phyloP scores from a whole-genome alignment of 2,888 invertebrate genomes.

The Drosophila emarginata region DNA sequence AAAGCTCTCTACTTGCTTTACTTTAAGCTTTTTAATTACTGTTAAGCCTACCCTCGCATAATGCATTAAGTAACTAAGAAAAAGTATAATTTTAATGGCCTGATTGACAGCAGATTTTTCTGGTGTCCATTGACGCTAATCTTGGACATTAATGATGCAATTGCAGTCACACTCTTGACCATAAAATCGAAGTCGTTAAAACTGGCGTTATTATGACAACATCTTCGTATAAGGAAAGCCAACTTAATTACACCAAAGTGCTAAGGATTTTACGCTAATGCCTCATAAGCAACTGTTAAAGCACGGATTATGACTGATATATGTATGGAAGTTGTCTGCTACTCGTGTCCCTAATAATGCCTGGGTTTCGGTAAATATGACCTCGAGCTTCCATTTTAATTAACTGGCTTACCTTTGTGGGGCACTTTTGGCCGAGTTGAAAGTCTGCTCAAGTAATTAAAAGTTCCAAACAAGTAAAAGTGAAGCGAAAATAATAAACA shows the following conservation, averaged over 20 bases:
- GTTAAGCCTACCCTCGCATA: background rate
- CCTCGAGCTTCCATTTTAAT: constrained; percentile 45
- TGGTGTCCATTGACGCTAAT: background rate
- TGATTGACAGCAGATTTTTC: constrained; percentile 1
- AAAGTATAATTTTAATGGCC: background rate
- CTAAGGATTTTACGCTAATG: constrained; percentile 9
- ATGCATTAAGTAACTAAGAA: background rate
- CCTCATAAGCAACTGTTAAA: background rate
- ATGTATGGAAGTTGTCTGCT: background rate
- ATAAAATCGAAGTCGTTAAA: background rate
- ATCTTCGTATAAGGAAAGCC: background rate
- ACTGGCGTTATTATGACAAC: background rate
- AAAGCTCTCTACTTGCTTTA: too few species aligned
- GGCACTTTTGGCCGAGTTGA: constrained; percentile 15
- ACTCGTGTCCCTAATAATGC: background rate
- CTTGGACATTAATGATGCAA: constrained; percentile 2
- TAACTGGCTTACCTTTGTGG: constrained; percentile 46
- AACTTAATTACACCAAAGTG: constrained; percentile 12
- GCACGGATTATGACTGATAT: constrained; percentile 3
- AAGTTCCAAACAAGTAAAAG: constrained; percentile 6
- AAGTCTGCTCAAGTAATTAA: constrained; percentile 35
- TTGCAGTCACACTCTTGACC: background rate
- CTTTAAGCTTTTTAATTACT: background rate
- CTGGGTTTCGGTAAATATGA: constrained; percentile 8
- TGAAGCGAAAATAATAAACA: background rate